Base-by-base conservation (phyloP, 2,797 vertebrate species). In the Sebastes cheni region DNA sequence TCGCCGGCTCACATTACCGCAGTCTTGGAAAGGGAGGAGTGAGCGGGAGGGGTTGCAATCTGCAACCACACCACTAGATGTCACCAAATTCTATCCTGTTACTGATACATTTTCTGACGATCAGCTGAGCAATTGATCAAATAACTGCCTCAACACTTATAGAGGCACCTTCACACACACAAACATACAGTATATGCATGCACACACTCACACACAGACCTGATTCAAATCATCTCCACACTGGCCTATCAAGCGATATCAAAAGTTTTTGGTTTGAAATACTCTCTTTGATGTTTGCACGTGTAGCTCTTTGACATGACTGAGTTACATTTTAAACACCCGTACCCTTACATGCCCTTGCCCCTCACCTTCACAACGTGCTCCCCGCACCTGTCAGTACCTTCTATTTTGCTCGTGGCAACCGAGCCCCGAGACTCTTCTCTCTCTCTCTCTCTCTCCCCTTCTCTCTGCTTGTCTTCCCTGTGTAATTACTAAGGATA, bases 401-500 rank as follows among this genome's bases (percentile, higher is more conserved):
- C 12, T 65, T 72, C 61, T 50, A 58, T 59, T 32, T 62, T 50
- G 72, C 86, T 62, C 1, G 1, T 14, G 25, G 70, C 72, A 32
- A 58, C 34, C 0, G 4, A 77, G 29, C 36, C 32, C 20, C 1
- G 6, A 58, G 25, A 70, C 56, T 23, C 64, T 39, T 66, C 67
- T 59, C 42, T 36, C 34, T 36, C 34, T 25, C 25, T 25, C 25
- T 34, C 58, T 67, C 34, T 34, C 75, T 61, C 42, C 66, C 39
- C 58, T 16, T 69, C 71, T 54, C 77, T 60, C 62, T 67, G n/a
- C 68, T 72, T 82, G 61, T 76, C 85, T 81, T 67, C 64, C 46
- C 72, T 75, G 55, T 88, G 85, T 91, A 93, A 91, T 94, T 91
- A 90, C 86, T 69, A 67, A 83, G 67, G 79, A 89, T 86, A 84